Conservation (phyloP, 2,797 vertebrate species). For the Esox masquinongy region DNA sequence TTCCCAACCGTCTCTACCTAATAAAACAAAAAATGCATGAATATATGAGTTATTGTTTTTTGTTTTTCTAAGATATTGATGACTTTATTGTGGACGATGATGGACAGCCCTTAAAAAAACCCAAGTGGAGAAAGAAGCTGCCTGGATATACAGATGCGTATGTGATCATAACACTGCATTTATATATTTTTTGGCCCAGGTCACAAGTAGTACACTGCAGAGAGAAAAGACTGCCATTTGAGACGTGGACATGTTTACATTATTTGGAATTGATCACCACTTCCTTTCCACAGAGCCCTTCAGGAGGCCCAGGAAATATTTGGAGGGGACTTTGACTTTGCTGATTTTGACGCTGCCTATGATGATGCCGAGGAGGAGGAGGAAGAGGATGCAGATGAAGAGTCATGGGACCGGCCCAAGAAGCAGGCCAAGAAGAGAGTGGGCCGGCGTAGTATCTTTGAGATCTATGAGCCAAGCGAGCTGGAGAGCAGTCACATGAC, state of each 20-base stretch:
- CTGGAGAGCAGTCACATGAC: constrained; percentile 90
- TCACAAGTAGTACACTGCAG: background rate
- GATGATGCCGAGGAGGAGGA: constrained; percentile 88
- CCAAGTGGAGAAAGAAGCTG: constrained; percentile 88
- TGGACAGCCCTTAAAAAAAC: constrained; percentile 86
- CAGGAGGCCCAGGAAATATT: constrained; percentile 93
- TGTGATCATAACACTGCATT: constrained; percentile 44
- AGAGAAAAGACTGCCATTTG: background rate
- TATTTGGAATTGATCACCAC: background rate
- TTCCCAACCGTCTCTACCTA: too few relatives aligned
- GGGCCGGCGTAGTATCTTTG: constrained; percentile 88
- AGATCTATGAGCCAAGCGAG: constrained; percentile 90
- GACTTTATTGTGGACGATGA: constrained; percentile 92
- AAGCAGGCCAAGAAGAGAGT: constrained; percentile 87
- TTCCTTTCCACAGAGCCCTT: constrained; percentile 73
- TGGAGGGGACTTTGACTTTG: constrained; percentile 88
- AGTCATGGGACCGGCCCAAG: constrained; percentile 84
- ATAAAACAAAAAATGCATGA: too few relatives aligned
- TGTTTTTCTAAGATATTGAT: constrained; percentile 78
- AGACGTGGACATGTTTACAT: background rate
- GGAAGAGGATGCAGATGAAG: constrained; percentile 81
- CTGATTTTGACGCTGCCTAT: constrained; percentile 84
- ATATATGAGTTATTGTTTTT: background rate
- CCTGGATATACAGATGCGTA: constrained; percentile 90
- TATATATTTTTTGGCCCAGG: background rate